phyloP scores from a whole-genome alignment of 2,113 vertebrate genomes.

The Ictidomys tridecemlineatus region DNA sequence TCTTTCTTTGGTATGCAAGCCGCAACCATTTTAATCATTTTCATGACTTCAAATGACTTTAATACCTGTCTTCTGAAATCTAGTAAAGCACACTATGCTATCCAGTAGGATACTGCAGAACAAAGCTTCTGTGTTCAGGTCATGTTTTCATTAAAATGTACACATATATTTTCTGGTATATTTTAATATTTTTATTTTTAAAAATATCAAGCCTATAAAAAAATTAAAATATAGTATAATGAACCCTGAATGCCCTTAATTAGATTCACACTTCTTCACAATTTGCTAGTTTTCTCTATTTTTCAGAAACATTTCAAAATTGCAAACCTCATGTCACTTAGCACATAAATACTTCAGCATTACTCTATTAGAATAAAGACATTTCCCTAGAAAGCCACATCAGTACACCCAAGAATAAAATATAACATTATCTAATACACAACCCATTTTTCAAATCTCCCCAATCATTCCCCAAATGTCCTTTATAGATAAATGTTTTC shows the following conservation, averaged over 20 bases:
- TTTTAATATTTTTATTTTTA: not conserved
- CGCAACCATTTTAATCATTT: not conserved
- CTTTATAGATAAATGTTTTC: not conserved
- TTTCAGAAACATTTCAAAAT: not conserved
- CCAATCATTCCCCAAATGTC: not conserved
- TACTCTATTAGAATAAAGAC: not conserved
- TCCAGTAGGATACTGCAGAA: not conserved
- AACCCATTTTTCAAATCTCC: not conserved
- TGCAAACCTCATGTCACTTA: conserved; percentile 5
- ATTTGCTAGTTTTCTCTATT: not conserved
- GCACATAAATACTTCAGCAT: not conserved
- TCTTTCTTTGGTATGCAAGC: not conserved
- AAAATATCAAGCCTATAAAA: not conserved
- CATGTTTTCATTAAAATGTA: not conserved
- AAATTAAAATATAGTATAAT: not conserved
- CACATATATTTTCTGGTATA: not conserved
- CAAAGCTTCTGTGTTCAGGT: not conserved
- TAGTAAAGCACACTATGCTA: not conserved
- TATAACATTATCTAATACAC: conserved; percentile 3
- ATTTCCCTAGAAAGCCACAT: not conserved
- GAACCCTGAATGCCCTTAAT: not conserved
- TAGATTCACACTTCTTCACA: not conserved
- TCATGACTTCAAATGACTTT: not conserved
- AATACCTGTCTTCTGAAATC: not conserved
- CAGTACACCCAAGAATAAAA: not conserved